phyloP scores from a whole-genome alignment of 2,113 vertebrate genomes.

The Coptodon bakossiorum region DNA sequence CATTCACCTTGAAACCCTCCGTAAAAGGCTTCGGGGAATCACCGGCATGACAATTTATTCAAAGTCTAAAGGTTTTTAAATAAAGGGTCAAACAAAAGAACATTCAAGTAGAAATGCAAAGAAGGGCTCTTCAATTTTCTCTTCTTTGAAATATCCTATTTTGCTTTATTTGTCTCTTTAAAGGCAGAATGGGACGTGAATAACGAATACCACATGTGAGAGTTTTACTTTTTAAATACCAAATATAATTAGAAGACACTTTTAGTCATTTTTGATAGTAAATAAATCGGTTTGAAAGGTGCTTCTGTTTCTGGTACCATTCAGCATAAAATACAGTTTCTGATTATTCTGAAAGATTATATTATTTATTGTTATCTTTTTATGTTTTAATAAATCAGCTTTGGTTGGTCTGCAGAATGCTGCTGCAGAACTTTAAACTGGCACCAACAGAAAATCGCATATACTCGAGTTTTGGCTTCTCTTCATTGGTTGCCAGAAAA shows the following conservation, averaged over 20 bases:
- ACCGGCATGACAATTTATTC: conserved; percentile 57
- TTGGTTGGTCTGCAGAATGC: neutral
- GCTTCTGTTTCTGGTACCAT: neutral
- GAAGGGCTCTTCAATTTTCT: neutral
- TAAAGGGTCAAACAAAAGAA: conserved; percentile 16
- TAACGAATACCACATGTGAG: neutral
- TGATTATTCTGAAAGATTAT: rapidly evolving
- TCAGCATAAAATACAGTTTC: neutral
- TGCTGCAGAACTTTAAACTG: neutral
- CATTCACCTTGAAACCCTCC: conserved; percentile 72
- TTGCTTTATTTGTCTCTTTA: rapidly evolving
- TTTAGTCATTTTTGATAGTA: neutral
- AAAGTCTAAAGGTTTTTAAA: conserved; percentile 35
- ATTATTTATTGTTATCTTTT: neutral
- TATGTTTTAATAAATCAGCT: rapidly evolving
- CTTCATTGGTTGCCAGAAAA: neutral
- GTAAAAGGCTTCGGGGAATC: conserved; percentile 37
- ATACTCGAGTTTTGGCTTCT: rapidly evolving
- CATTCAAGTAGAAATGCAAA: conserved; percentile 13
- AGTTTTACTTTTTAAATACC: neutral
- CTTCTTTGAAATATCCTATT: neutral
- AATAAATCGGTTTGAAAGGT: neutral
- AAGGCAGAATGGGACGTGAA: rapidly evolving
- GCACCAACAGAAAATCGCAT: rapidly evolving
- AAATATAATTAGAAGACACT: neutral